Percentiles rank a stretch among this genome's conserved stretches.
Evolutionary conservation across 2,113 vertebrate genomes (phyloP).

Genomic region (Upupa epops): DNA sequence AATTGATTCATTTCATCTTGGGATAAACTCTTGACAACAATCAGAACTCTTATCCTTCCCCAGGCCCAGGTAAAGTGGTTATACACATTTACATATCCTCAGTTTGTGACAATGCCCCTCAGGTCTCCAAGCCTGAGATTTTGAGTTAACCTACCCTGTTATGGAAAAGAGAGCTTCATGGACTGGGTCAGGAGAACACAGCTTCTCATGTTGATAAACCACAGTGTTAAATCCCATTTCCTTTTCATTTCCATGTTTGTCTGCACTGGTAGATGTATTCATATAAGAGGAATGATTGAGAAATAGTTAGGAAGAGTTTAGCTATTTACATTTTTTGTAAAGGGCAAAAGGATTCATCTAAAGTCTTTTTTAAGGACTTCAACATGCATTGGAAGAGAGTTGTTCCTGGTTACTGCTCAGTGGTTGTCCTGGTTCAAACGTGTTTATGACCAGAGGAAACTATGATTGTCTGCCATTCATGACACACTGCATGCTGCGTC

Average conservation of each 20-base stretch:
- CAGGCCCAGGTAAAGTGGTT: no score
- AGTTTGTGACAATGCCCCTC: not conserved
- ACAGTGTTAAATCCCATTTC: not conserved
- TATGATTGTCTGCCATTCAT: not conserved
- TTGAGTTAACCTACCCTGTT: not conserved
- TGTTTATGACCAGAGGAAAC: not conserved
- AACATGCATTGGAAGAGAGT: not conserved
- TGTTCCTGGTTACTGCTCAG: not conserved
- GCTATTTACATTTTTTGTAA: not conserved
- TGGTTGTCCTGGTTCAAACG: not conserved
- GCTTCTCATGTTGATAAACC: not conserved
- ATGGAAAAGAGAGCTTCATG: not conserved
- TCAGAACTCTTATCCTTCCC: no score
- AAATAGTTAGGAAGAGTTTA: not conserved
- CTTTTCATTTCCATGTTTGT: not conserved
- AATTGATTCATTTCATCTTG: no score
- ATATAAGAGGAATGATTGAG: not conserved
- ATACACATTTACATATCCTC: rapidly evolving
- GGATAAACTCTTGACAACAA: no score
- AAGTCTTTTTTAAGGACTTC: not conserved
- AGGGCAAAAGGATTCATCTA: not conserved
- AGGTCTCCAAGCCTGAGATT: not conserved
- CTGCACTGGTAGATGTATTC: not conserved
- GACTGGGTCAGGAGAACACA: not conserved
- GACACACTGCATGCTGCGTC: not conserved